Evolutionary conservation across 2,113 vertebrate species (phyloP).

Genomic region (Entomyzon cyanotis): DNA sequence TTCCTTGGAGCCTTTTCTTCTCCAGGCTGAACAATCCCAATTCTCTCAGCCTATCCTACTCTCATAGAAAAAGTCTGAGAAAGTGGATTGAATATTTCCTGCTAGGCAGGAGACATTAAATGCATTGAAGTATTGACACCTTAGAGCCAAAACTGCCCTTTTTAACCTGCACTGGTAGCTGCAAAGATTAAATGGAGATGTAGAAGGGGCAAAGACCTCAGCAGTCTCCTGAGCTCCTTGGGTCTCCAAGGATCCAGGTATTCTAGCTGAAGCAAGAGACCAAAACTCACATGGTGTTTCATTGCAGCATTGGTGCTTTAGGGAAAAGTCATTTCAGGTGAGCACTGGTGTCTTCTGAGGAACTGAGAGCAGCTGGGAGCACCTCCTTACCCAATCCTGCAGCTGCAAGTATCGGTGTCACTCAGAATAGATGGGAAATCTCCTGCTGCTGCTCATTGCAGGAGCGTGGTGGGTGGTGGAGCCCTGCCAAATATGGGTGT

Average conservation of each 20-base stretch:
- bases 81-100: background rate
- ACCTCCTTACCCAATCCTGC: background rate
- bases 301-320: fast-evolving
- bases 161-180: background rate
- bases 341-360: background rate
- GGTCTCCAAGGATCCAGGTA: background rate
- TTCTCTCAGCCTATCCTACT: background rate
- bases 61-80: background rate
- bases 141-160: background rate
- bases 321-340: background rate
- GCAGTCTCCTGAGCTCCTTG: background rate
- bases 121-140: background rate
- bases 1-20: background rate
- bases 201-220: background rate
- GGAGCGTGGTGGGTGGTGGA: background rate
- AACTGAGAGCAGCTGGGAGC: fast-evolving
- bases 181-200: background rate
- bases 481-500: background rate
- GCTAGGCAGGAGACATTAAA: background rate
- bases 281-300: fast-evolving
- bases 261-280: background rate
- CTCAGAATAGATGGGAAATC: background rate
- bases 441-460: background rate
- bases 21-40: background rate
- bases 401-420: background rate